Evolutionary conservation across 1,140 invertebrate genomes (phyloP).

Genomic region (Leptinotarsa undecemlineata): DNA sequence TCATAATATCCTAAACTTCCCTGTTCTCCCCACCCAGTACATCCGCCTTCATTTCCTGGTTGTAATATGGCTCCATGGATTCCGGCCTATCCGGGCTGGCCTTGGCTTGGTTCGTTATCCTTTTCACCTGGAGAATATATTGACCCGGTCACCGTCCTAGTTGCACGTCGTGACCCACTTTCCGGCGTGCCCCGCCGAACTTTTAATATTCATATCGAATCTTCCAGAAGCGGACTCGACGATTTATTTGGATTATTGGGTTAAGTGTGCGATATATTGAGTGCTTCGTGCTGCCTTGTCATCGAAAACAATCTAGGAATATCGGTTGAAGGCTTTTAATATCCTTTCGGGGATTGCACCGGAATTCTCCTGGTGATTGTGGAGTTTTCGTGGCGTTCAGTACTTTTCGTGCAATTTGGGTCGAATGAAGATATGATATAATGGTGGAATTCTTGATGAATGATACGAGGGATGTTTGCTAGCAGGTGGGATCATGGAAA

Average conservation of each 20-base stretch:
- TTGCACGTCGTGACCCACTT: constrained; percentile 37
- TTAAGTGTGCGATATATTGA: background rate
- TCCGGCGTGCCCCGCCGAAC: constrained; percentile 22
- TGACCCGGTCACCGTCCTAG: constrained; percentile 42
- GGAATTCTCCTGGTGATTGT: background rate
- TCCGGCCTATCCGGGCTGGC: constrained; percentile 22
- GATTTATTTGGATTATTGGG: constrained; percentile 8
- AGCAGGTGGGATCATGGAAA: too few species aligned
- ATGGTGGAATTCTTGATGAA: too few species aligned
- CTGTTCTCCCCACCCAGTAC: background rate
- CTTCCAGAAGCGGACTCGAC: constrained; percentile 11
- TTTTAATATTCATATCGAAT: constrained; percentile 24
- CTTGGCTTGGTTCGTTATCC: constrained; percentile 33
- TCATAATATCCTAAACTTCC: too few species aligned
- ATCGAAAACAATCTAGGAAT: background rate
- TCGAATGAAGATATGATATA: too few species aligned
- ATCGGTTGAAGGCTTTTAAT: background rate
- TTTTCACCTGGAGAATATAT: constrained; percentile 36
- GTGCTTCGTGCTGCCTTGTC: background rate
- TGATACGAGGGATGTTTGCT: too few species aligned
- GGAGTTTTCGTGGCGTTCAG: background rate
- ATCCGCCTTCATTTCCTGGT: background rate
- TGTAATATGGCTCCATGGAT: background rate
- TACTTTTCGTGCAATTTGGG: too few species aligned
- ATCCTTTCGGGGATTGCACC: background rate